Conservation (phyloP, 1,140 invertebrate species). For the Oedothorax gibbosus region DNA sequence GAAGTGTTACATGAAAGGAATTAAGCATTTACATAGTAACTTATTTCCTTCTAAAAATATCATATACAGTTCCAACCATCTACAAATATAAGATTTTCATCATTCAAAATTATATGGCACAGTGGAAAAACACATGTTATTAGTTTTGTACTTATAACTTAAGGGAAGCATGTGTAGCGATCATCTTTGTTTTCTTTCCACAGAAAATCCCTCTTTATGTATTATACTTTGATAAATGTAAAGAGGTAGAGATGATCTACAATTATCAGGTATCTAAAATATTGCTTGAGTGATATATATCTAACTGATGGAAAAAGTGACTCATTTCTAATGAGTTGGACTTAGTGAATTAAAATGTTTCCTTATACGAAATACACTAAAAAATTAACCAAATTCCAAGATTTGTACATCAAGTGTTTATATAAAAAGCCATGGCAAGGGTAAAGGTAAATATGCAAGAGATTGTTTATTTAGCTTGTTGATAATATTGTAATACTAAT, state of each 20-base stretch:
- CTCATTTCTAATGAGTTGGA: background rate
- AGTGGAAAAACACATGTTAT: conserved; percentile 34
- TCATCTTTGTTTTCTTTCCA: background rate
- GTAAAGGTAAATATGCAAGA: conserved; percentile 14
- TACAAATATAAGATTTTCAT: conserved; percentile 52
- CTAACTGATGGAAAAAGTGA: background rate
- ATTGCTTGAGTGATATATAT: conserved; percentile 16
- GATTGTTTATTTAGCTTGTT: background rate
- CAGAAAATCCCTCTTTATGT: background rate
- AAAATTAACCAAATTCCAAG: background rate
- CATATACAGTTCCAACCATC: conserved; percentile 41
- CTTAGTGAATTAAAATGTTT: background rate
- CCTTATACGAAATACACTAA: background rate
- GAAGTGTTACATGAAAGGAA: conserved; percentile 8
- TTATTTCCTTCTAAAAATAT: conserved; percentile 57
- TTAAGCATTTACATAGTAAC: conserved; percentile 14
- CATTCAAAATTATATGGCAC: conserved; percentile 39
- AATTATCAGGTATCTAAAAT: conserved; percentile 16
- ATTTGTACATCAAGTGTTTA: background rate
- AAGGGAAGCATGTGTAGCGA: background rate
- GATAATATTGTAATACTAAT: no score
- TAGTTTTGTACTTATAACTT: conserved; percentile 44
- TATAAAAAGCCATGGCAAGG: conserved; percentile 31
- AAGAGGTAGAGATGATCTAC: conserved; percentile 52
- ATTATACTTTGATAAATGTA: conserved; percentile 51